These are phyloP conservation scores for Phyllostomus discolor DNA, from an alignment of 2,113 vertebrate genomes.

Conservation along the genomic window DNA sequence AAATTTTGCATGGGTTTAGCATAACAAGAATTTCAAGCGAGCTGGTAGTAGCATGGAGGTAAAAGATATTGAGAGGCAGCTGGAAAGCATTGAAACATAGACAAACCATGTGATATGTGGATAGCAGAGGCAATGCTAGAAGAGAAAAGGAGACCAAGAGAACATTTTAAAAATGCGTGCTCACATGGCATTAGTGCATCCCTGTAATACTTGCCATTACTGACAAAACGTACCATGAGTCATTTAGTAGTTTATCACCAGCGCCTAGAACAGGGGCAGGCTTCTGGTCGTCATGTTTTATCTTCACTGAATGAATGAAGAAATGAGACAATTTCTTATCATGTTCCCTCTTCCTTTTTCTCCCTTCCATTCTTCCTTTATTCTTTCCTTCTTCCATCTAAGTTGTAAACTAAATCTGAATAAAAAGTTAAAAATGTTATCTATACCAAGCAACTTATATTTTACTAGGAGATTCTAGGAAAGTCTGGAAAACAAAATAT, in stretches of 20 bases:
- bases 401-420: background rate
- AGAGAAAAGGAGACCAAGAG: background rate
- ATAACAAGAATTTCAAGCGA: background rate
- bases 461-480: background rate
- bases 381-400: background rate
- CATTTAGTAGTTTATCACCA: background rate
- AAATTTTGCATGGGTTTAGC: background rate
- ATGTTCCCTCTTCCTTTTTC: rapidly evolving
- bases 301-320: background rate
- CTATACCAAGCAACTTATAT: background rate
- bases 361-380: background rate
- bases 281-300: background rate
- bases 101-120: rapidly evolving
- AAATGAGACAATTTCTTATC: background rate
- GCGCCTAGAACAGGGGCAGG: background rate
- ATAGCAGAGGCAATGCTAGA: background rate
- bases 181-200: background rate
- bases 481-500: background rate
- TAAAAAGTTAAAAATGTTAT: background rate
- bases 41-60: background rate
- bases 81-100: background rate
- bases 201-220: background rate
- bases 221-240: background rate
- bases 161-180: background rate
- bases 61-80: background rate